Base-by-base conservation (phyloP, 2,888 invertebrate genomes). In the Microctonus brassicae region DNA sequence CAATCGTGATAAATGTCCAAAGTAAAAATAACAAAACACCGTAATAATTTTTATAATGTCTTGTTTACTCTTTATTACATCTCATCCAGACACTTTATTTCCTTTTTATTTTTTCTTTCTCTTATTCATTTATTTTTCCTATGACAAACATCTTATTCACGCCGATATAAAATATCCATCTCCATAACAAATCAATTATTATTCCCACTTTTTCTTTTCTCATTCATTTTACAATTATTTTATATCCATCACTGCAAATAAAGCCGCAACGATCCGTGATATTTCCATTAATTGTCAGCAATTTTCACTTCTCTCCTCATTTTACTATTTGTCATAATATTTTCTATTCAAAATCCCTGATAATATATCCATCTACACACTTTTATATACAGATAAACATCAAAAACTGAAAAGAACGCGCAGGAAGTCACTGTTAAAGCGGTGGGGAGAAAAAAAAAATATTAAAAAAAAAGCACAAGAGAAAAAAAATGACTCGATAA, bases 401-500 rank as follows among this genome's bases (percentile, higher is more conserved):
- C 22, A 33, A 34, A 68, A 58, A 67, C 42, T 39, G 36, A 11
- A 55, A 61, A 61, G 39, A 61, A 7, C 34, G 42, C 47, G 39
- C 67, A 72, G 74, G 72, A 72, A 72, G 74, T 74, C 39, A 64
- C 65, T 69, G 69, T 67, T 67, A 55, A 69, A 69, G 66, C 47
- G 20, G 52, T 36, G 68, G 61, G 61, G 34, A 33, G 61, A 47
- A 53, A 20, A 24, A 69, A 33, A 53, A 68, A 63, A 66, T 5
- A 58, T n/a, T n/a, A 58, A 69, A 36, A 55, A 36, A 55, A 29
- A 29, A 29, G 3, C 7, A 17, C 10, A n/a, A n/a, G 20, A 29
- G 20, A 34, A 60, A 33, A 7, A 47, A 55, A 47, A 61, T 52
- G 20, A 33, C 66, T 71, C 42, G 53, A 29, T 26, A 66, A 52